Percentiles rank a stretch among this genome's conserved stretches.
Evolutionary conservation across 2,888 invertebrate species (phyloP).

Genomic region (Cephus pygmeus): DNA sequence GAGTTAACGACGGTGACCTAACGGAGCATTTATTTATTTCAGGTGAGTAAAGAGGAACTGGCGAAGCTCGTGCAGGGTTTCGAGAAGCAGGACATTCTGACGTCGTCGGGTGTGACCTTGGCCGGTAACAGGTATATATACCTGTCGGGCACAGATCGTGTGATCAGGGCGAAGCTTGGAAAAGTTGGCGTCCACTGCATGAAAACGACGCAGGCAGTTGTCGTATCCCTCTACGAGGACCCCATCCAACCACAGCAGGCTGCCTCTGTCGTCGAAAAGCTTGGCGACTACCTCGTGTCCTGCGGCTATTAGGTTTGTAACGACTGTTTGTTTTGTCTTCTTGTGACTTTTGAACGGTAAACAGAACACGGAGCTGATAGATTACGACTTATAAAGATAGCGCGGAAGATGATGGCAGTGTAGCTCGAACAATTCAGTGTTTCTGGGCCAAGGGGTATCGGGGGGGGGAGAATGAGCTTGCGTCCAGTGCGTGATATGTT

Average conservation of each 20-base stretch:
- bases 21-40: constrained; percentile 30
- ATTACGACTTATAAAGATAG: background rate
- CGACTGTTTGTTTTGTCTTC: background rate
- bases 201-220: constrained; percentile 95
- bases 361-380: background rate
- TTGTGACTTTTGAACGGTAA: background rate
- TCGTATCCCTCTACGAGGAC: constrained; percentile 94
- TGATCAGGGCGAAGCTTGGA: constrained; percentile 92
- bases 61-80: constrained; percentile 90
- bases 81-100: constrained; percentile 88
- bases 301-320: constrained; percentile 87
- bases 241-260: constrained; percentile 97
- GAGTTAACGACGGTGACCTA: background rate
- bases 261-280: constrained; percentile 95
- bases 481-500: background rate
- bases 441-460: too few species aligned
- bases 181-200: constrained; percentile 96
- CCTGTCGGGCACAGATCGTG: constrained; percentile 93
- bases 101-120: constrained; percentile 91
- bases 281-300: constrained; percentile 96
- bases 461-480: too few species aligned
- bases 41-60: constrained; percentile 94
- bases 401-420: background rate
- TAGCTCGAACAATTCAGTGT: too few species aligned
- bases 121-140: constrained; percentile 94